Conservation (phyloP, 2,113 vertebrate genomes). For the Halcyon senegalensis region DNA sequence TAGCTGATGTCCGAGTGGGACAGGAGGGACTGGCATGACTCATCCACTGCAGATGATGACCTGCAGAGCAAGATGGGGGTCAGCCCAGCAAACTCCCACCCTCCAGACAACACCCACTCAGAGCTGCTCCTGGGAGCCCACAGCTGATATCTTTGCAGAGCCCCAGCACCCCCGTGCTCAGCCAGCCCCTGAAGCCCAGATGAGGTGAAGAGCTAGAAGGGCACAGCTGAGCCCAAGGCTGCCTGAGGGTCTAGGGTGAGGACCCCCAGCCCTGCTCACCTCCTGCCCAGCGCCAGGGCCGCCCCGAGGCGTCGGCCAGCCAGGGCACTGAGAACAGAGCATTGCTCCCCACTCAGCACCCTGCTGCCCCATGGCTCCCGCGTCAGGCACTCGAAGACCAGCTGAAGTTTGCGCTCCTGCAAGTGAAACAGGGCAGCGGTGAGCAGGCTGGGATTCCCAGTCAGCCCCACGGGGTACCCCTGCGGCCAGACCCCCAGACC, state of each 20-base stretch:
- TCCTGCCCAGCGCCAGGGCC: not conserved
- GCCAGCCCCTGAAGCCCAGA: not conserved
- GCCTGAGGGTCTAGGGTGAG: accelerated
- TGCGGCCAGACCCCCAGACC: conserved; percentile 43
- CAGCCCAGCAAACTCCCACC: not conserved
- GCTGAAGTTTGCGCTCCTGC: conserved; percentile 85
- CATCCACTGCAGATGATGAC: conserved; percentile 78
- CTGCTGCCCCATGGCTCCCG: conserved; percentile 70
- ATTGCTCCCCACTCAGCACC: conserved; percentile 71
- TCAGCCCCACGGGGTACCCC: accelerated
- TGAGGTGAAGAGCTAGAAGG: not conserved
- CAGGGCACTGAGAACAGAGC: conserved; percentile 72
- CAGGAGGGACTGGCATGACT: conserved; percentile 80
- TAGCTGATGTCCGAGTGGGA: conserved; percentile 90
- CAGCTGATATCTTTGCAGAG: not conserved
- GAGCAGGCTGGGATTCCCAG: not conserved
- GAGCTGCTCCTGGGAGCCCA: not conserved
- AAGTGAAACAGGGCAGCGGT: accelerated
- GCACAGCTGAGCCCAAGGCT: not conserved
- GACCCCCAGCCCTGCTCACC: not conserved
- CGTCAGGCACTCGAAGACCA: conserved; percentile 81
- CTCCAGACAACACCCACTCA: not conserved
- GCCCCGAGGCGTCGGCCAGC: conserved; percentile 42
- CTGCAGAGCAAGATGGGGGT: conserved; percentile 44
- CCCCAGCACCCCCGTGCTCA: not conserved